phyloP scores from a whole-genome alignment of 2,888 invertebrate genomes.

The Mimas tiliae region DNA sequence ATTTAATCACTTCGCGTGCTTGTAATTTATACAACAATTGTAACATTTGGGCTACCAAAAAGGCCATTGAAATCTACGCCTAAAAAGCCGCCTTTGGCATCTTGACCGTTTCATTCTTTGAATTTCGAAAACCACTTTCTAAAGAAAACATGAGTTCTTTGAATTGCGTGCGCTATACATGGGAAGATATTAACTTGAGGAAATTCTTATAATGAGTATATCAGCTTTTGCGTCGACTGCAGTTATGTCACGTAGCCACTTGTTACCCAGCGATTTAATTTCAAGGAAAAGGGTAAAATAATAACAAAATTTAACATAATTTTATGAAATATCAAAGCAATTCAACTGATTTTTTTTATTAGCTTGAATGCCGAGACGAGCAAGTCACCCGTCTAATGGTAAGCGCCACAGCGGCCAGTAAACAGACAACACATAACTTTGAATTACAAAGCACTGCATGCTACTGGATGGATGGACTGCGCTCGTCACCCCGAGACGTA shows the following conservation, averaged over 20 bases:
- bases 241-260: not conserved
- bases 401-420: no score
- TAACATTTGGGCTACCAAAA: conserved; percentile 39
- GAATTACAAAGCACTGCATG: no score
- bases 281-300: not conserved
- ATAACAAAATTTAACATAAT: not conserved
- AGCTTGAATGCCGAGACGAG: no score
- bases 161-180: conserved; percentile 1
- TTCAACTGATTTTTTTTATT: no score
- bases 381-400: no score
- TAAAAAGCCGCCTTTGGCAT: not conserved
- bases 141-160: conserved; percentile 24
- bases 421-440: no score
- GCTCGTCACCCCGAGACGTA: no score
- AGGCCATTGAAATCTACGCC: conserved; percentile 29
- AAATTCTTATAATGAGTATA: not conserved
- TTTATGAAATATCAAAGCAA: not conserved
- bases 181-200: conserved; percentile 1
- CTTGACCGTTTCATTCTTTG: not conserved
- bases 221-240: not conserved
- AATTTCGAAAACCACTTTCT: conserved; percentile 17
- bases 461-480: no score
- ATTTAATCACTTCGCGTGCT: conserved; percentile 50
- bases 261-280: not conserved
- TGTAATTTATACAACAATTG: conserved; percentile 50